A percentile compares a stretch with the other conserved stretches of the same genome.
These are phyloP conservation scores for Odontothrips loti DNA, from an alignment of 2,888 invertebrate genomes.

Conservation along the genomic window DNA sequence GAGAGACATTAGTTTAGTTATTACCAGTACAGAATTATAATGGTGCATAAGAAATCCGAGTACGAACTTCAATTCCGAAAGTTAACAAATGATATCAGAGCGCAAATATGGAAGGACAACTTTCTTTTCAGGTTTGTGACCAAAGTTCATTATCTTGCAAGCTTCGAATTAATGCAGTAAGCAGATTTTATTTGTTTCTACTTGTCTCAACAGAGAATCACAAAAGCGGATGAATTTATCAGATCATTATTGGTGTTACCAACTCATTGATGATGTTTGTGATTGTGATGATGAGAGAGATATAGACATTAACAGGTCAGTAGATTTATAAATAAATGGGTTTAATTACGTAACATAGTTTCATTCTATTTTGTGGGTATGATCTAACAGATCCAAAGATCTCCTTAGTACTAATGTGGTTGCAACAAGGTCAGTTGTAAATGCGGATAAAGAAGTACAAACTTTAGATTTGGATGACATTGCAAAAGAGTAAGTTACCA, in stretches of 20 bases:
- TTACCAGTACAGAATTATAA: constrained; percentile 12
- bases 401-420: not conserved
- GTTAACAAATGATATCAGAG: constrained; percentile 34
- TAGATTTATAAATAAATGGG: no score
- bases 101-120: constrained; percentile 36
- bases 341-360: no score
- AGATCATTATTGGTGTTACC: constrained; percentile 37
- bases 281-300: constrained; percentile 34
- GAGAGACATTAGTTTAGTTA: no score
- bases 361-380: no score
- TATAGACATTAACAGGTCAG: no score
- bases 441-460: not conserved
- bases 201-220: constrained; percentile 31
- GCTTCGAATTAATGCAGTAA: not conserved
- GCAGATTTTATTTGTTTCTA: not conserved
- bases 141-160: not conserved
- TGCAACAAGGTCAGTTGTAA: not conserved
- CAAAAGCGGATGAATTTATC: constrained; percentile 36
- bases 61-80: constrained; percentile 34
- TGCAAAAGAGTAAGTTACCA: not conserved
- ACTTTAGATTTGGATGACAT: not conserved
- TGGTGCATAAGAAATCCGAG: constrained; percentile 37
- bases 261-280: constrained; percentile 36
- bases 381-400: not conserved
- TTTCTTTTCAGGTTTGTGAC: not conserved